phyloP scores from a whole-genome alignment of 2,797 vertebrate species.

The Sebastes dallii region DNA sequence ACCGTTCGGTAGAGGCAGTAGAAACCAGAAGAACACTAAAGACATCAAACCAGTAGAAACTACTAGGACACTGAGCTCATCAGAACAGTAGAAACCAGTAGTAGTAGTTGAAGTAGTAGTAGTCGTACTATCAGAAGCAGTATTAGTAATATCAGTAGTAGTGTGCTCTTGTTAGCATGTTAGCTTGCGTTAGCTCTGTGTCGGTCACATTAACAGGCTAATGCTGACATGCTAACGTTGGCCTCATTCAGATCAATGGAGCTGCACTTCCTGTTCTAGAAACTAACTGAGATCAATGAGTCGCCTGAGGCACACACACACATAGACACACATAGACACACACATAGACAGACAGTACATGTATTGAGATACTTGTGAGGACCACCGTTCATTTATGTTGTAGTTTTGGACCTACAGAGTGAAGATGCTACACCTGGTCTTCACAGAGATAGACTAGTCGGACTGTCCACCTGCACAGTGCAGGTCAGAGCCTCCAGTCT shows the following conservation, averaged over 20 bases:
- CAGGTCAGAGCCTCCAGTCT: background rate
- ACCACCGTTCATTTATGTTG: background rate
- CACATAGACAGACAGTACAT: background rate
- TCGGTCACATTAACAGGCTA: background rate
- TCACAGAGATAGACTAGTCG: background rate
- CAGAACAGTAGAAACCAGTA: background rate
- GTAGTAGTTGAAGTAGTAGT: too few relatives aligned
- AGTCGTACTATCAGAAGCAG: too few relatives aligned
- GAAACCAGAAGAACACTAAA: background rate
- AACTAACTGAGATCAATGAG: slow-evolving; percentile 62
- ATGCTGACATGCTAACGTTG: slow-evolving; percentile 36
- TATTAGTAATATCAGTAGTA: too few relatives aligned
- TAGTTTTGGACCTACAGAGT: background rate
- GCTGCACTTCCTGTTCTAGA: slow-evolving; percentile 65
- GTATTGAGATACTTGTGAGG: background rate
- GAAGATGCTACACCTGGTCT: background rate
- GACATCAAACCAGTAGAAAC: background rate
- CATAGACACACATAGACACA: background rate
- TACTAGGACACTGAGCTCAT: background rate
- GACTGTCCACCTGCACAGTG: background rate
- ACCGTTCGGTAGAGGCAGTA: too few relatives aligned
- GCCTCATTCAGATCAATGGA: slow-evolving; percentile 46
- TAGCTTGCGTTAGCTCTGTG: slow-evolving; percentile 10
- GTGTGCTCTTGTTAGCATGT: background rate
- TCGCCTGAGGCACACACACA: slow-evolving; percentile 14